Percentiles rank a stretch among this genome's conserved stretches.
Conservation (phyloP, 2,888 invertebrate genomes). For the Physocephala rufipes region DNA sequence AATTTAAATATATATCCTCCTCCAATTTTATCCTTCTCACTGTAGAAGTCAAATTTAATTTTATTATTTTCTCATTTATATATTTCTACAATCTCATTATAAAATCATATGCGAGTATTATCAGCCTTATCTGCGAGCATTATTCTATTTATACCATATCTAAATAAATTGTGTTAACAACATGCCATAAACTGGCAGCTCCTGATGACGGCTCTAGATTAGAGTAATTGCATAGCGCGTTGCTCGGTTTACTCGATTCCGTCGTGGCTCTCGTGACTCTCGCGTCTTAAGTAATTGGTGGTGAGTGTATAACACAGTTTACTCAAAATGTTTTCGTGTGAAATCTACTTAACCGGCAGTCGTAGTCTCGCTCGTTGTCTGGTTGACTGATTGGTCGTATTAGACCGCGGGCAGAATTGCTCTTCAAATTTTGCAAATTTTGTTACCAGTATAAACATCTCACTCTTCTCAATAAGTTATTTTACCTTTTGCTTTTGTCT, state of each 20-base stretch:
- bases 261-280: constrained; percentile 1
- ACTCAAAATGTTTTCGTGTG: constrained; percentile 9
- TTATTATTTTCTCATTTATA: not conserved
- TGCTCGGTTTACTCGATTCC: constrained; percentile 30
- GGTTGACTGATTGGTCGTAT: too few relatives aligned
- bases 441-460: too few relatives aligned
- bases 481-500: too few relatives aligned
- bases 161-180: constrained; percentile 30
- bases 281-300: not conserved
- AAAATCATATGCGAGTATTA: constrained; percentile 2
- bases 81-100: constrained; percentile 1
- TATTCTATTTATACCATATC: not conserved
- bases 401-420: too few relatives aligned
- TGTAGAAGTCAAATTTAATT: not conserved
- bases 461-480: too few relatives aligned
- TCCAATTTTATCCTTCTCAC: constrained; percentile 7
- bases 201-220: constrained; percentile 31
- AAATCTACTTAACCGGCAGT: not conserved
- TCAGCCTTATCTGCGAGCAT: not conserved
- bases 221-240: constrained; percentile 35
- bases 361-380: too few relatives aligned
- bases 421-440: too few relatives aligned
- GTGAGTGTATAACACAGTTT: not conserved
- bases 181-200: constrained; percentile 31
- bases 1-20: too few relatives aligned